Evolutionary conservation across 2,888 invertebrate genomes (phyloP), one percentile per base, ranked within the genome.

Genomic region (Serripes groenlandicus): DNA sequence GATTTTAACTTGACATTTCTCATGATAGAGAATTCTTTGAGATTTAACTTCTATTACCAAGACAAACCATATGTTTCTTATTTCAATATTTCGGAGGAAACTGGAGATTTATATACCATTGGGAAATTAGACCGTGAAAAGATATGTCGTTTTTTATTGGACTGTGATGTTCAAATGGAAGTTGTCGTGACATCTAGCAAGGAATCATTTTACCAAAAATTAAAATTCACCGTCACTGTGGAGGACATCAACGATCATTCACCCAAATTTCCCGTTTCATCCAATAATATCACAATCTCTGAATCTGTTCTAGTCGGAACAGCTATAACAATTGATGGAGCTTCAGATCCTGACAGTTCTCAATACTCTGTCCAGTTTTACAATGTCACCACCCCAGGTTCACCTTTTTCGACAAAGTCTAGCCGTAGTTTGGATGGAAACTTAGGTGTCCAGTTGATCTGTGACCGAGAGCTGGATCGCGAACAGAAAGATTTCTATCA

Each of bases 211-310:
- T 92, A 91, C 75, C 75, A 89, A 73, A 92, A 89, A 79, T 87
- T 93, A 54, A 88, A 89, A 37, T 87, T 93, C 21, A 88, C 88
- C 23, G 82, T 94, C n/a, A 87, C 87, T 66, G 81, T 94, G n/a
- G 80, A 90, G 30, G 94, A 94, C 83, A 88, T 92, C 18, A 94
- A 94, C 82, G 94, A 94, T 75, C 91, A 94, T 86, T 70, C 89
- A 28, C 94, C 94, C 9, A 75, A 74, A 28, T 94, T 93, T 83
- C 78, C 87, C 3, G 72, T 72, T 28, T 75, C 87, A 28, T 78
- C 78, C n/a, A 76, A 89, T 7, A 69, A 81, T 68, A 52, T 92
- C 7, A 78, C 87, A 2, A 89, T 92, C 37, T 90, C 92, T 1
- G 92, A 92, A 73, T 85, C 88, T 7, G 87, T 91, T 3, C 69